Base-by-base conservation (phyloP, 2,888 invertebrate species). In the Malthinus flaveolus region DNA sequence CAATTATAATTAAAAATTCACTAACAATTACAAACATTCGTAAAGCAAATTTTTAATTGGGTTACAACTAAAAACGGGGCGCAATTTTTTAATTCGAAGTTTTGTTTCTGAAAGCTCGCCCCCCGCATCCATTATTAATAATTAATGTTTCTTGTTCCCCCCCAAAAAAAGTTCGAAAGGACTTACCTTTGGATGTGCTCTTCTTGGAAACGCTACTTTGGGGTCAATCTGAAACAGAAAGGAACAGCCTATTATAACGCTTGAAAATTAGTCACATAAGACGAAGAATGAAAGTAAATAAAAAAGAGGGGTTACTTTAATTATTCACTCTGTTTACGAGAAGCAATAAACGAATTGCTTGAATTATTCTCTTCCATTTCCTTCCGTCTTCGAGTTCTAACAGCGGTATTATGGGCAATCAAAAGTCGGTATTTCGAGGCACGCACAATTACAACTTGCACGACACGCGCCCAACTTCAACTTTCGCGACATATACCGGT, bases 151-250 rank as follows among this genome's bases (percentile, higher is more conserved):
- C 12, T 37, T 42, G 11, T 42, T 42, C 5, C 23, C n/a, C 1
- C n/a, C 39, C 1, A 47, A 47, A n/a, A 32, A 47, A 34, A 12
- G 10, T 10, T 11, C 13, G 7, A 42, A 45, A 49, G 12, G 12
- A 37, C 91, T 90, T 86, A 96, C 96, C 92, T 96, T 97, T 82
- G 96, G 95, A 85, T 97, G 96, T 85, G 95, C 94, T 88, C 95
- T 89, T 85, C 97, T 91, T 73, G 99, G 99, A 85, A 99, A 98
- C 81, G 98, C 98, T 83, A 99, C 96, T 89, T 99, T 99, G 74
- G 98, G 98, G 84, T 99, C 98, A 86, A 99, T 97, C 97, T 98
- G 86, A 89, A 80, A 77, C 6, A 15, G 15, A n/a, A 71, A 82
- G 79, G 79, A 63, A 66, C 48, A 62, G 32, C 49, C 56, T 53